These are phyloP conservation scores for Peromyscus attwateri DNA, from an alignment of 2,797 vertebrate genomes.

Conservation along the genomic window DNA sequence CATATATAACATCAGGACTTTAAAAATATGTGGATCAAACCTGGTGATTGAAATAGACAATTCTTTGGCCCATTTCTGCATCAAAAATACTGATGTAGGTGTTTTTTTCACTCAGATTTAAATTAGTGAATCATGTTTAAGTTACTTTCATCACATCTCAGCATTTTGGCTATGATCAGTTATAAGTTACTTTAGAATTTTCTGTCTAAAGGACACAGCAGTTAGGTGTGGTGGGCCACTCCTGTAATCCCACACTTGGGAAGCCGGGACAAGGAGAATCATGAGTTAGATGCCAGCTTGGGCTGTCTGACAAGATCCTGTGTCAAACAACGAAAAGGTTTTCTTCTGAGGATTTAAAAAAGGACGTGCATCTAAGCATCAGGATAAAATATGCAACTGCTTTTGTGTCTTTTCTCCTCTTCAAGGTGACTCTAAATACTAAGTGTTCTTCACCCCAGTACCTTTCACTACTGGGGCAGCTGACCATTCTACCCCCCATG, in stretches of 20 bases:
- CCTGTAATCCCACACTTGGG: not conserved
- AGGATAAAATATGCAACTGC: constrained; percentile 7
- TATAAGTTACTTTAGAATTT: constrained; percentile 22
- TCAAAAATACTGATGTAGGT: constrained; percentile 76
- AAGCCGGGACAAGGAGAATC: not conserved
- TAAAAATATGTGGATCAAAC: not conserved
- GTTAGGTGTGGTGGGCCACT: not conserved
- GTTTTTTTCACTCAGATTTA: constrained; percentile 90
- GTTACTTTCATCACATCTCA: not conserved
- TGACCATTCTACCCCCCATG: constrained; percentile 40
- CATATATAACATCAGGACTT: not conserved
- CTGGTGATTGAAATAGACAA: constrained; percentile 40
- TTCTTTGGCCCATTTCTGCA: constrained; percentile 39
- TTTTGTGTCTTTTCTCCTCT: not conserved
- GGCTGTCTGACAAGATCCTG: not conserved
- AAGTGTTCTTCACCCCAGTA: not conserved
- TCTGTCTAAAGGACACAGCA: constrained; percentile 38
- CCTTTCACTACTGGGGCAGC: not conserved
- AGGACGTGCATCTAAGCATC: constrained; percentile 19
- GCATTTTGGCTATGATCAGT: not conserved
- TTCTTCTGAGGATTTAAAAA: constrained; percentile 60
- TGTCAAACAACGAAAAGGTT: not conserved
- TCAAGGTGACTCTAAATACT: constrained; percentile 31
- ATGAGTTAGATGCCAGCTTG: not conserved
- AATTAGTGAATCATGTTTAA: constrained; percentile 90